Conservation (phyloP, 2,888 invertebrate species). For the Meteorus colon region DNA sequence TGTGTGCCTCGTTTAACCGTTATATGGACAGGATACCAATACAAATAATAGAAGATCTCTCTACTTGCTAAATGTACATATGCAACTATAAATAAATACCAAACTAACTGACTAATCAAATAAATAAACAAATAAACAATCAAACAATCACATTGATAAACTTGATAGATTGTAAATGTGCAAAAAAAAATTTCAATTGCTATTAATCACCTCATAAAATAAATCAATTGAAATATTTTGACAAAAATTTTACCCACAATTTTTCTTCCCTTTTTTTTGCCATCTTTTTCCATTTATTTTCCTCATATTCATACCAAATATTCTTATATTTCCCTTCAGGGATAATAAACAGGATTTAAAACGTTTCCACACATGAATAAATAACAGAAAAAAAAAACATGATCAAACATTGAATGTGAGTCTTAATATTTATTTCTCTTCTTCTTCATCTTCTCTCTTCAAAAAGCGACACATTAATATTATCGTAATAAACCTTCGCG, state of each 20-base stretch:
- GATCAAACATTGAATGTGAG: no score
- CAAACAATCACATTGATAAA: neutral
- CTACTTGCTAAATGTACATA: neutral
- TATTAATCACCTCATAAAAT: constrained; percentile 7
- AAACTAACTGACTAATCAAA: no score
- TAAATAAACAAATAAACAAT: neutral
- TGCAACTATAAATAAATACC: neutral
- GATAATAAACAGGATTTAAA: constrained; percentile 5
- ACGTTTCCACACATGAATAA: neutral
- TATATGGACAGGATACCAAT: constrained; percentile 18
- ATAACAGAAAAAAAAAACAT: neutral
- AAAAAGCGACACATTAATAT: neutral
- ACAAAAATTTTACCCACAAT: neutral
- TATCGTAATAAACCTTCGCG: neutral
- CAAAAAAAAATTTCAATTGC: neutral
- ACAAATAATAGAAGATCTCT: constrained; percentile 9
- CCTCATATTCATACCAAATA: neutral
- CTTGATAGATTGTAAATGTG: neutral
- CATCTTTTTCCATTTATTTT: neutral
- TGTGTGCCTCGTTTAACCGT: constrained; percentile 13
- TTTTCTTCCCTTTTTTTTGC: neutral
- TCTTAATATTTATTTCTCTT: no score
- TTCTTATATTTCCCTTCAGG: neutral
- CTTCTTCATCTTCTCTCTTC: no score
- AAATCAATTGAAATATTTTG: neutral